A percentile compares a stretch with the other conserved stretches of the same genome.
phyloP scores from a whole-genome alignment of 2,113 vertebrate genomes.

The Engraulis encrasicolus region DNA sequence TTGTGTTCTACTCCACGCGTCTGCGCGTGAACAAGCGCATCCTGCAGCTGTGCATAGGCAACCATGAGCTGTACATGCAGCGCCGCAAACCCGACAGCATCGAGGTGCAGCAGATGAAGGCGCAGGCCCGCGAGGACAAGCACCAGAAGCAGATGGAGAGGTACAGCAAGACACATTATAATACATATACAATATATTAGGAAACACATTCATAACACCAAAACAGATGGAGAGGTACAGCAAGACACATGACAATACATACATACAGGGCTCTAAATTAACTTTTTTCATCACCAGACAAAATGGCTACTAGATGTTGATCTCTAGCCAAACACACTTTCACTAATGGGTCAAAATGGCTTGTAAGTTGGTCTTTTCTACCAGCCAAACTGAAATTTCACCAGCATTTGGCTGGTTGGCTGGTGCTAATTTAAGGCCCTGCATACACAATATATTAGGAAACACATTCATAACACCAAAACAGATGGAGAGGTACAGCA shows the following conservation, averaged over 20 bases:
- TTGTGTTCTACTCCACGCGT: conserved; percentile 89
- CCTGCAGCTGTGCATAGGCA: conserved; percentile 93
- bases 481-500: background rate
- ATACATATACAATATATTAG: background rate
- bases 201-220: background rate
- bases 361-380: no score
- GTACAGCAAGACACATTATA: conserved; percentile 59
- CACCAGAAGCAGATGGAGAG: conserved; percentile 90
- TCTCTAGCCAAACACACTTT: no score
- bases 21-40: conserved; percentile 94
- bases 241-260: no score
- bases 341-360: no score
- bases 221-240: background rate
- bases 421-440: no score
- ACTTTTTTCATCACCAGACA: no score
- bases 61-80: conserved; percentile 93
- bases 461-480: background rate
- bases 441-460: no score
- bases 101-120: conserved; percentile 99
- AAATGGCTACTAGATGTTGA: no score
- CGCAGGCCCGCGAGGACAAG: conserved; percentile 92
- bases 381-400: no score
- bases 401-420: no score
- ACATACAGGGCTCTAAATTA: no score
- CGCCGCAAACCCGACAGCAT: conserved; percentile 93